These are phyloP conservation scores for Eulithis prunata DNA, from an alignment of 2,888 invertebrate genomes.

Conservation along the genomic window DNA sequence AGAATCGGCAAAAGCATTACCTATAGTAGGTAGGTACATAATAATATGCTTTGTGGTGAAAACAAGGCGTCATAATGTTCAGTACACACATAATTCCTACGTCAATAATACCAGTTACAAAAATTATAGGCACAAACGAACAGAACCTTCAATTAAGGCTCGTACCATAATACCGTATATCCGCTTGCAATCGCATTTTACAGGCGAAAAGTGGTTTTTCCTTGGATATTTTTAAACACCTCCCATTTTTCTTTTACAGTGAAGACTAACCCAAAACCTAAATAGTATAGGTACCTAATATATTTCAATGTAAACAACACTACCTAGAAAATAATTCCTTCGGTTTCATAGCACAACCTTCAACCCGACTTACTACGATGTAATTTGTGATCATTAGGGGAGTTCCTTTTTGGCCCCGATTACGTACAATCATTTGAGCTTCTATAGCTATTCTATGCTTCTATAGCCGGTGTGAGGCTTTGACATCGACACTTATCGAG, in stretches of 20 bases:
- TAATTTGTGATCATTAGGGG: slow-evolving; percentile 26
- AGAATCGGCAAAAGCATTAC: too few relatives aligned
- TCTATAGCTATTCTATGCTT: too few relatives aligned
- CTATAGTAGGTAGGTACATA: too few relatives aligned
- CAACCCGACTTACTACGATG: slow-evolving; percentile 12
- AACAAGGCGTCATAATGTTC: too few relatives aligned
- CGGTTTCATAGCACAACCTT: slow-evolving; percentile 16
- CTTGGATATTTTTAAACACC: too few relatives aligned
- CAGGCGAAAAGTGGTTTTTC: too few relatives aligned
- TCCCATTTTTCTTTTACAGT: too few relatives aligned
- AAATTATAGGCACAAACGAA: slow-evolving; percentile 15
- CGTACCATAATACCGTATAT: too few relatives aligned
- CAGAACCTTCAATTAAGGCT: slow-evolving; percentile 6
- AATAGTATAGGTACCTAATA: neutral
- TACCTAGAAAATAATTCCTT: neutral
- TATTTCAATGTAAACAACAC: slow-evolving; percentile 7
- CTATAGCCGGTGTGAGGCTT: too few relatives aligned
- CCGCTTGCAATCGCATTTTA: too few relatives aligned
- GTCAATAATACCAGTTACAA: slow-evolving; percentile 2
- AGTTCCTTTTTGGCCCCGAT: slow-evolving; percentile 3
- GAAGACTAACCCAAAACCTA: neutral
- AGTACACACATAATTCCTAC: neutral
- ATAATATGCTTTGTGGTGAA: too few relatives aligned
- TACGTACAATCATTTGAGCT: neutral
- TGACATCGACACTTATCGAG: too few relatives aligned